Conservation (phyloP, 2,113 vertebrate genomes). For the Callionymus lyra region DNA sequence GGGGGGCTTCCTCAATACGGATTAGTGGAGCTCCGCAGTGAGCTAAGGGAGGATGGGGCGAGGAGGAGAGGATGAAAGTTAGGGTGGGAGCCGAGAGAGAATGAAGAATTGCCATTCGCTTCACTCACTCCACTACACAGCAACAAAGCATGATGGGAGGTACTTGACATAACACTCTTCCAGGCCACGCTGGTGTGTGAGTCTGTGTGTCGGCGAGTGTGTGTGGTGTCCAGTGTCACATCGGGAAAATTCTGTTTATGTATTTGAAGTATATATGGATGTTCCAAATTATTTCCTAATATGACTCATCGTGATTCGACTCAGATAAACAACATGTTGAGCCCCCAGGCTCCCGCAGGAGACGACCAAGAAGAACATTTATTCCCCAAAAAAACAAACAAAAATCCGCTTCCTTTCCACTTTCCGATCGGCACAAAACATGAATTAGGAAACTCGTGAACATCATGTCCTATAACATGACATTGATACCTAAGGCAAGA, state of each 20-base stretch:
- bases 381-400: too few species aligned
- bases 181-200: constrained; percentile 77
- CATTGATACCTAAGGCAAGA: too few species aligned
- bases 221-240: constrained; percentile 29
- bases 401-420: too few species aligned
- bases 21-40: constrained; percentile 49
- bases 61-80: constrained; percentile 74
- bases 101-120: constrained; percentile 88
- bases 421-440: too few species aligned
- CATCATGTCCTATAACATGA: too few species aligned
- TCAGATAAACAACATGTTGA: too few species aligned
- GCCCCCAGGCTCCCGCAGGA: too few species aligned
- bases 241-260: not conserved
- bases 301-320: too few species aligned
- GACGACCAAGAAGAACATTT: too few species aligned
- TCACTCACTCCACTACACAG: constrained; percentile 88
- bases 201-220: constrained; percentile 17
- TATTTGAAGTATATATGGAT: too few species aligned
- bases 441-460: too few species aligned
- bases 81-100: constrained; percentile 74
- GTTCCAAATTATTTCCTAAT: too few species aligned
- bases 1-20: constrained; percentile 46
- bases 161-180: constrained; percentile 96
- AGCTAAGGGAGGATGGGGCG: constrained; percentile 60
- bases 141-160: constrained; percentile 91